Evolutionary conservation across 2,113 vertebrate species (phyloP).

Genomic region (Corythornis vintsioides): DNA sequence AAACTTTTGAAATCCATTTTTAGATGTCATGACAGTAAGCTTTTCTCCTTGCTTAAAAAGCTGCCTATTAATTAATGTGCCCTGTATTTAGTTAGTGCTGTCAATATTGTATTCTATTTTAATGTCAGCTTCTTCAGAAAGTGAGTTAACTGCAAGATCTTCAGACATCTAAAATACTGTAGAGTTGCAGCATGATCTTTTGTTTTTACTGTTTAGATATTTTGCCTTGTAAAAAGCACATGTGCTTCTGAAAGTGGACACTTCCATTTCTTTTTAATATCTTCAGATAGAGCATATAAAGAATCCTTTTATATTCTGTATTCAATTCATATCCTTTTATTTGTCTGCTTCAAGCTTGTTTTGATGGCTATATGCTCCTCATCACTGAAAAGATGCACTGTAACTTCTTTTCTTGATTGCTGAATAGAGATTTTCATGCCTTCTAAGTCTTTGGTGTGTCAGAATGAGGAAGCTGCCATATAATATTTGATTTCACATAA

Average conservation of each 20-base stretch:
- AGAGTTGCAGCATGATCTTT: background rate
- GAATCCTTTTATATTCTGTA: background rate
- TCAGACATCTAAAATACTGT: background rate
- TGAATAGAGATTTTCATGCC: background rate
- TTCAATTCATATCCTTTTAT: background rate
- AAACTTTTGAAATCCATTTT: background rate
- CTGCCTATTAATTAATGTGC: background rate
- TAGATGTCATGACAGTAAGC: background rate
- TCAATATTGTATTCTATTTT: background rate
- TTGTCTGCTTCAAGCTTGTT: background rate
- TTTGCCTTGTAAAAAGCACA: background rate
- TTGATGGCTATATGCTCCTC: background rate
- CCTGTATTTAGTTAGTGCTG: background rate
- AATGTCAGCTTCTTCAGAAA: background rate
- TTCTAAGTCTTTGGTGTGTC: background rate
- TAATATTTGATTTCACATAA: too few species aligned
- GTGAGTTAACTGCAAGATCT: background rate
- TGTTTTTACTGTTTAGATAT: background rate
- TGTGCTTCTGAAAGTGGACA: background rate
- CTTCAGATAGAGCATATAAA: background rate
- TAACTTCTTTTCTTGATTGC: background rate
- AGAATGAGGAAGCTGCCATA: background rate
- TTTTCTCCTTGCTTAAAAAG: background rate
- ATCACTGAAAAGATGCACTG: background rate
- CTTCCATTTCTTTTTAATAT: background rate